These are phyloP conservation scores for Sebastiscus albofasciatus DNA, from an alignment of 2,797 vertebrate genomes.

Conservation along the genomic window DNA sequence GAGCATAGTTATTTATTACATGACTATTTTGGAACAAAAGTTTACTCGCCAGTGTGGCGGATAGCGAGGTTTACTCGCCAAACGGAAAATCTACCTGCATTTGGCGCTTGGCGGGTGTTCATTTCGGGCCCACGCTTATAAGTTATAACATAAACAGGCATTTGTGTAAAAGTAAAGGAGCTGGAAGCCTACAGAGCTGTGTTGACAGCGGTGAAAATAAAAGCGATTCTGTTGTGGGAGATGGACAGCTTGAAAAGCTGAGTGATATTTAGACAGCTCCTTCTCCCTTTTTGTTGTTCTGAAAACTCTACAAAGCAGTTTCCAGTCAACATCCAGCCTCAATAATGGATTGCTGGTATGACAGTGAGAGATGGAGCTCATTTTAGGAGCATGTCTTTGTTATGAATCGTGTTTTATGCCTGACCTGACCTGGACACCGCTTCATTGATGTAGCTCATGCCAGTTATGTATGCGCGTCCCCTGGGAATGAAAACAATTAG, in stretches of 20 bases:
- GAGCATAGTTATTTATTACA: too few relatives aligned
- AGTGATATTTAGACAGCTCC: not conserved
- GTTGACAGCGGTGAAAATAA: not conserved
- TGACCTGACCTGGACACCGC: slow-evolving; percentile 63
- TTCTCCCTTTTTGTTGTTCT: not conserved
- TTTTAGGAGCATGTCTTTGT: slow-evolving; percentile 29
- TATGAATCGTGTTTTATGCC: slow-evolving; percentile 41
- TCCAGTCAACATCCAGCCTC: not conserved
- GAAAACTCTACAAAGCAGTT: slow-evolving; percentile 1
- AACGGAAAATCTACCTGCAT: too few relatives aligned
- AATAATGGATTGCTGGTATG: not conserved
- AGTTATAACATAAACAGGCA: not conserved
- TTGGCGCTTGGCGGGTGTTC: too few relatives aligned
- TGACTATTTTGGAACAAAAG: too few relatives aligned
- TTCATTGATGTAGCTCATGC: slow-evolving; percentile 64
- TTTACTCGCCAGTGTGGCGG: too few relatives aligned
- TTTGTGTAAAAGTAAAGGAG: not conserved
- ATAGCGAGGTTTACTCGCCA: too few relatives aligned
- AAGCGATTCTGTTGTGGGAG: slow-evolving; percentile 9
- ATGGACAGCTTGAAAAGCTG: not conserved
- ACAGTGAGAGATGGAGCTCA: slow-evolving; percentile 5
- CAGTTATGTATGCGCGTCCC: slow-evolving; percentile 30
- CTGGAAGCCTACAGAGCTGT: not conserved
- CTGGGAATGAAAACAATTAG: slow-evolving; percentile 69
- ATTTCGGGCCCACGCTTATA: not conserved